Percentiles rank a stretch among this genome's conserved stretches.
Evolutionary conservation across 2,113 vertebrate species (phyloP).

Genomic region (Phylloscopus whistleri): DNA sequence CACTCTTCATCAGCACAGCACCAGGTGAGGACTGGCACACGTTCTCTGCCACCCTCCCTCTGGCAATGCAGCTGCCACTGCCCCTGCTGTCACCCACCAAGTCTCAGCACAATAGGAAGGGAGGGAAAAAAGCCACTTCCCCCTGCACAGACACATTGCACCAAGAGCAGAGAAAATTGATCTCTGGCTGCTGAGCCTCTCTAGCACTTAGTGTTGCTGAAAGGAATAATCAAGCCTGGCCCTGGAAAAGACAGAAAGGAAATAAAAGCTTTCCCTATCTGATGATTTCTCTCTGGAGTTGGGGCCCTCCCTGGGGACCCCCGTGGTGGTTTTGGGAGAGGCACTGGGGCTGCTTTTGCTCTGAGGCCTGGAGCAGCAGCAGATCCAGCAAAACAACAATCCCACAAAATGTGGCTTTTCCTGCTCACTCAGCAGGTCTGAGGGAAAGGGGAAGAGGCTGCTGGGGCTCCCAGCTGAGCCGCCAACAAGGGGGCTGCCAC

Average conservation of each 20-base stretch:
- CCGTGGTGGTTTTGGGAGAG: not conserved
- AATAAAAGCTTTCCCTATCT: not conserved
- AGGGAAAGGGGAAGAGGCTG: not conserved
- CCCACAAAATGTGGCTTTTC: not conserved
- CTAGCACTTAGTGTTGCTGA: not conserved
- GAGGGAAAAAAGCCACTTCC: not conserved
- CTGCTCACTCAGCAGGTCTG: not conserved
- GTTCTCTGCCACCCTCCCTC: not conserved
- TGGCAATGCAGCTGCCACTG: not conserved
- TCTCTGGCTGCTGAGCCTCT: not conserved
- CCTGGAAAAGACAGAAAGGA: not conserved
- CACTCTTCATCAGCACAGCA: not conserved
- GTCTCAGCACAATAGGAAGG: not conserved
- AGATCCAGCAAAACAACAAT: not conserved
- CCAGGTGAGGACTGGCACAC: not conserved
- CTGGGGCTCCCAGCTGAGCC: not conserved
- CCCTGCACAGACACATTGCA: accelerated
- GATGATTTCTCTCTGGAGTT: not conserved
- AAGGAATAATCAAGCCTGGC: not conserved
- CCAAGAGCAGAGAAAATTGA: not conserved
- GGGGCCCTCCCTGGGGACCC: not conserved
- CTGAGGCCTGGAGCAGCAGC: not conserved
- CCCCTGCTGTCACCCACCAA: not conserved
- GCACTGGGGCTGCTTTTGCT: not conserved
- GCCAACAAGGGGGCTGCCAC: accelerated